These are phyloP conservation scores for Orchesella flavescens DNA, from an alignment of 2,888 invertebrate genomes.

Conservation along the genomic window DNA sequence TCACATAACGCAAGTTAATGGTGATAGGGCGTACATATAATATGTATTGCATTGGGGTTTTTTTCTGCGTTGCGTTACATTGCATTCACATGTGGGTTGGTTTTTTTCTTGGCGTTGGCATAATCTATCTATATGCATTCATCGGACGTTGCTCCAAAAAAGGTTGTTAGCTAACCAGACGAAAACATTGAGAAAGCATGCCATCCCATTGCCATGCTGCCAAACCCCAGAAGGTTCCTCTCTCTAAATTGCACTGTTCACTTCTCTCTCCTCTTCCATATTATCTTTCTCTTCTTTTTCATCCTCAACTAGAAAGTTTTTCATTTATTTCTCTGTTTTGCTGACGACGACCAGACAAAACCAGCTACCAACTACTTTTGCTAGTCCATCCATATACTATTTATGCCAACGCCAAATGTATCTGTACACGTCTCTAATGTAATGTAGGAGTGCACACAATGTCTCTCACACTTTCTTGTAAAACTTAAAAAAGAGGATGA, in stretches of 20 bases:
- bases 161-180: conserved; percentile 18
- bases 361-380: no score
- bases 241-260: conserved; percentile 37
- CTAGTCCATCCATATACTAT: no score
- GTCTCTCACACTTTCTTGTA: conserved; percentile 31
- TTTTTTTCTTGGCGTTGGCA: neutral
- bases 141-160: conserved; percentile 23
- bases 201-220: neutral
- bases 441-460: neutral
- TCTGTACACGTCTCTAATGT: neutral
- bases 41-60: conserved; percentile 37
- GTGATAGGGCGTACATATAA: conserved; percentile 48
- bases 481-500: conserved; percentile 3
- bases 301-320: conserved; percentile 31
- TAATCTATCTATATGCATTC: conserved; percentile 60
- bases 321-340: conserved; percentile 31
- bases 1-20: conserved; percentile 40
- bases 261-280: neutral
- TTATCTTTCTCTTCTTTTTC: neutral
- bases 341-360: no score
- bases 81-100: no score
- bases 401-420: no score
- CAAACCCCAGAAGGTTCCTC: conserved; percentile 14
- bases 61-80: no score
- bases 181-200: neutral